phyloP scores from a whole-genome alignment of 2,113 vertebrate species.

The Urocynchramus pylzowi region DNA sequence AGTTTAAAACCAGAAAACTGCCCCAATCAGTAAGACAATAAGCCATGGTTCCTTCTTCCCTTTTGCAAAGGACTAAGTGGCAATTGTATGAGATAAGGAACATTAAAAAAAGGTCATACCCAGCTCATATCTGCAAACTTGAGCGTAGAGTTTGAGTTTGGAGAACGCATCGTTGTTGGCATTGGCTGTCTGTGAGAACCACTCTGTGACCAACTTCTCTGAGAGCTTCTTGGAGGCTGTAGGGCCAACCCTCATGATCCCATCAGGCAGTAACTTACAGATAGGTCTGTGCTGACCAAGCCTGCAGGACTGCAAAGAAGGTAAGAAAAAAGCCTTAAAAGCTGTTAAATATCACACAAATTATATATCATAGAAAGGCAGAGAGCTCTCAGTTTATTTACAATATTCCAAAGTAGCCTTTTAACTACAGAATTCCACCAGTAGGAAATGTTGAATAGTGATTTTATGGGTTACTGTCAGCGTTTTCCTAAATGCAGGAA shows the following conservation, averaged over 20 bases:
- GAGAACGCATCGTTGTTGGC: constrained; percentile 89
- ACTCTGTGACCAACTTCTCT: constrained; percentile 91
- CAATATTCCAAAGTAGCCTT: background rate
- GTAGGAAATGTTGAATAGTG: background rate
- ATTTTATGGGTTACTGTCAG: background rate
- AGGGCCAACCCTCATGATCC: constrained; percentile 90
- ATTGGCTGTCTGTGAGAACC: constrained; percentile 91
- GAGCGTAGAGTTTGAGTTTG: constrained; percentile 95
- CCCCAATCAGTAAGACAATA: background rate
- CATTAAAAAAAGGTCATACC: constrained; percentile 69
- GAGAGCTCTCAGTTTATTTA: background rate
- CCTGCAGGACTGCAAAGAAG: constrained; percentile 84
- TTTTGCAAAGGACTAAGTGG: background rate
- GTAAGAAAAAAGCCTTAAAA: background rate
- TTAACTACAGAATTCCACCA: background rate
- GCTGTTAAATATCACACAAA: background rate
- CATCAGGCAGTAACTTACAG: constrained; percentile 89
- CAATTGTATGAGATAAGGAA: background rate
- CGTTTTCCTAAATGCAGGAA: background rate
- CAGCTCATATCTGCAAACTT: constrained; percentile 96
- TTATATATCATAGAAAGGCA: background rate
- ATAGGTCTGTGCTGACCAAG: constrained; percentile 97
- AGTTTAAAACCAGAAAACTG: background rate
- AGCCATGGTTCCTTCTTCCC: background rate
- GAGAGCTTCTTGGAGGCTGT: constrained; percentile 85